Percentiles rank a stretch among this genome's conserved stretches.
Evolutionary conservation across 2,888 invertebrate genomes (phyloP).

Genomic region (Dusona sp.): DNA sequence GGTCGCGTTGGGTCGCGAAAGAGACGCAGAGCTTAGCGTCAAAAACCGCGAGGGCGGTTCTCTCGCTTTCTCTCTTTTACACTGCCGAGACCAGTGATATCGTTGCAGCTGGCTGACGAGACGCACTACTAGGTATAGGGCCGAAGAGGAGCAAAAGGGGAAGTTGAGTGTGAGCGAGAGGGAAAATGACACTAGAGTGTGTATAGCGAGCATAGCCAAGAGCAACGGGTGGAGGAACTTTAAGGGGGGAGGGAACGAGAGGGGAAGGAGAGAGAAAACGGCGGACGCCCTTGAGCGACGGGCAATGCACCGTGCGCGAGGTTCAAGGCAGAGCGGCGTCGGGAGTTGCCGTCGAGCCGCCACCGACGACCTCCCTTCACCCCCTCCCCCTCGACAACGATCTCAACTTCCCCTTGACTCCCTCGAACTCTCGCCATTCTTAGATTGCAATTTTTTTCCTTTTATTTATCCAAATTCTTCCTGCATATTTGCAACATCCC

Average conservation of each 20-base stretch:
- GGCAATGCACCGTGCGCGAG: conserved; percentile 85
- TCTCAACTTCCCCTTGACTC: conserved; percentile 43
- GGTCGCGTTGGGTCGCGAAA: conserved; percentile 70
- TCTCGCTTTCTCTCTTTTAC: conserved; percentile 28
- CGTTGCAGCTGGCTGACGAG: conserved; percentile 39
- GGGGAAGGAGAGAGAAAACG: conserved; percentile 75
- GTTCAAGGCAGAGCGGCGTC: conserved; percentile 84
- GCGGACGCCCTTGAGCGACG: conserved; percentile 85
- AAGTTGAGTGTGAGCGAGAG: conserved; percentile 24
- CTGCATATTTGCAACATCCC: background rate
- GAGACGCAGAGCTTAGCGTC: conserved; percentile 50
- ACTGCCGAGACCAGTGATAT: conserved; percentile 18
- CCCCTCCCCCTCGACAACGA: conserved; percentile 8
- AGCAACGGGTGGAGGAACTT: conserved; percentile 45
- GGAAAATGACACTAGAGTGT: conserved; percentile 45
- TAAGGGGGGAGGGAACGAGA: conserved; percentile 47
- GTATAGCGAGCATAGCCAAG: conserved; percentile 44
- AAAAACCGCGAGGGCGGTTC: conserved; percentile 63
- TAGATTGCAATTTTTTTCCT: background rate
- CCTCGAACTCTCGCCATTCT: conserved; percentile 26
- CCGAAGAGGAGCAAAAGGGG: conserved; percentile 65
- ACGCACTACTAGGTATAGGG: conserved; percentile 35
- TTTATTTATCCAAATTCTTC: background rate
- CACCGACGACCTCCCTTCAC: conserved; percentile 69
- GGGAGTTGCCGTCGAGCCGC: conserved; percentile 80